Conservation (phyloP, 2,888 invertebrate species). For the Drosophila prolongata region DNA sequence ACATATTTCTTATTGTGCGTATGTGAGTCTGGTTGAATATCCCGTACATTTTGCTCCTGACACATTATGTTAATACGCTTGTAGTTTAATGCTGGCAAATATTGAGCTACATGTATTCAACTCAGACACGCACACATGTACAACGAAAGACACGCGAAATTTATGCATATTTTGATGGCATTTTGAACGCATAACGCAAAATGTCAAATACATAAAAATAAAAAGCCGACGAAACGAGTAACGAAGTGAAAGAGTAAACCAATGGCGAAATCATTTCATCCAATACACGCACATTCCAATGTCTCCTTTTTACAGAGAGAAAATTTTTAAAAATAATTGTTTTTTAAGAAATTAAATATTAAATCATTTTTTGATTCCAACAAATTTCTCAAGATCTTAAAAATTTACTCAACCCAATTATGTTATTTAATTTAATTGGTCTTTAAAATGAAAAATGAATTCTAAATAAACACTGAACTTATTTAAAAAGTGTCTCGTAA, state of each 20-base stretch:
- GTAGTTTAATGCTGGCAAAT: slow-evolving; percentile 69
- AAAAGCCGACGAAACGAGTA: slow-evolving; percentile 37
- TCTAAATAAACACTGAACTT: too few species aligned
- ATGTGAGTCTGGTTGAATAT: slow-evolving; percentile 11
- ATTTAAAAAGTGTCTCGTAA: too few species aligned
- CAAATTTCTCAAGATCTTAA: too few species aligned
- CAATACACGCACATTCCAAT: slow-evolving; percentile 38
- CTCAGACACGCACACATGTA: slow-evolving; percentile 23
- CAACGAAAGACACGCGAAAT: slow-evolving; percentile 26
- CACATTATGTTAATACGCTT: slow-evolving; percentile 72
- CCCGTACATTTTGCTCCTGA: slow-evolving; percentile 49
- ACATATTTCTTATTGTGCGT: slow-evolving; percentile 15
- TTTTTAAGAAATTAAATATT: too few species aligned
- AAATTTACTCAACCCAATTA: too few species aligned
- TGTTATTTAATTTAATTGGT: too few species aligned
- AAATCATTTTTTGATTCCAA: too few species aligned
- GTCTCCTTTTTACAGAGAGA: slow-evolving; percentile 1
- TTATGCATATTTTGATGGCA: slow-evolving; percentile 70
- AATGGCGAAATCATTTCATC: slow-evolving; percentile 63
- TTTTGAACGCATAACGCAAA: slow-evolving; percentile 61
- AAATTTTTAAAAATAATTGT: too few species aligned
- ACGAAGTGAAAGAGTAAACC: slow-evolving; percentile 58
- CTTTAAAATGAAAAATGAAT: too few species aligned
- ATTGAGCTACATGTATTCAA: slow-evolving; percentile 58
- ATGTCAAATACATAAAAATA: slow-evolving; percentile 69